Evolutionary conservation across 1,140 invertebrate species (phyloP).

Genomic region (Sipha flava): DNA sequence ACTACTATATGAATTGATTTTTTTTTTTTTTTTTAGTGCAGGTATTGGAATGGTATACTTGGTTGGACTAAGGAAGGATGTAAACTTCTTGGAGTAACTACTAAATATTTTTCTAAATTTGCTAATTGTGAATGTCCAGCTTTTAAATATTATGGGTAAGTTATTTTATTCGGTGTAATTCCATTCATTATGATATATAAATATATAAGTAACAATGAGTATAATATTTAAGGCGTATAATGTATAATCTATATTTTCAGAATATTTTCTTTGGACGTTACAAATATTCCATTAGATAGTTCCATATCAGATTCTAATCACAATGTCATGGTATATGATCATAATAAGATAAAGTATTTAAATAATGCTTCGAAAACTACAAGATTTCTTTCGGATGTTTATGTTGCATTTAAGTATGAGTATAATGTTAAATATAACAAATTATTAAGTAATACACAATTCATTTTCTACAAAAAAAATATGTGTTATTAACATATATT

Average conservation of each 20-base stretch:
- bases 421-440: too few species aligned
- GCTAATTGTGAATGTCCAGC: conserved; percentile 5
- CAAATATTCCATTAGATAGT: not conserved
- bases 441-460: too few species aligned
- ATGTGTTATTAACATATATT: too few species aligned
- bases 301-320: not conserved
- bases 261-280: not conserved
- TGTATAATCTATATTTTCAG: not conserved
- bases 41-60: not conserved
- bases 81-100: not conserved
- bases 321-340: not conserved
- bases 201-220: too few species aligned
- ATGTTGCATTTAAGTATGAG: conserved; percentile 7
- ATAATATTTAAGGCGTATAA: too few species aligned
- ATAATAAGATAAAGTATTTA: not conserved
- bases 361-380: not conserved
- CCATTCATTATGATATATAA: too few species aligned
- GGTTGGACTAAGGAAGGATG: conserved; percentile 11
- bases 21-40: not conserved
- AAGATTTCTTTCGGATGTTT: conserved; percentile 5
- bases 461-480: too few species aligned
- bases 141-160: conserved; percentile 22
- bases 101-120: not conserved
- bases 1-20: not conserved
- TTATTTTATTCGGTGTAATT: too few species aligned